Conservation (phyloP, 2,888 invertebrate genomes). For the Rhaphigaster nebulosa region DNA sequence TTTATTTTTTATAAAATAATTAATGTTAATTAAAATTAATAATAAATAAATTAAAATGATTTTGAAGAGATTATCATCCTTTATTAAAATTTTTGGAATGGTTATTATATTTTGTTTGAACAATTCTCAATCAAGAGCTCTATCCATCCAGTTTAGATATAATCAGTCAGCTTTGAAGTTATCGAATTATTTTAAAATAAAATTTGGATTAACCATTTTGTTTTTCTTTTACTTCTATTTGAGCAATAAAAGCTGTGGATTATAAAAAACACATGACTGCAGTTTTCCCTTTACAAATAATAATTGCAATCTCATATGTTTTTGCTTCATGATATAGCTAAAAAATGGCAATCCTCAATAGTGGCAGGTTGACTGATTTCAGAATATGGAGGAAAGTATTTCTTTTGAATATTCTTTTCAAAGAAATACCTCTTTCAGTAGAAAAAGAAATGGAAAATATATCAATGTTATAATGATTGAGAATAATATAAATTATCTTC, state of each 20-base stretch:
- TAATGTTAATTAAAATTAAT: neutral
- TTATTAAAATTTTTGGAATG: neutral
- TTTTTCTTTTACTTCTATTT: neutral
- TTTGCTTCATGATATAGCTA: neutral
- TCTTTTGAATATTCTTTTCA: too few relatives aligned
- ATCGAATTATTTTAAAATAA: neutral
- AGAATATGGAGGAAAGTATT: neutral
- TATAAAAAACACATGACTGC: neutral
- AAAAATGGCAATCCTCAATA: neutral
- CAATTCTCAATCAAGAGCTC: neutral
- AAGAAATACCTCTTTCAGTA: too few relatives aligned
- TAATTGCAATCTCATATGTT: neutral
- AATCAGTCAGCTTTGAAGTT: neutral
- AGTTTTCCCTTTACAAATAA: neutral
- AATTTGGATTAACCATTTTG: neutral
- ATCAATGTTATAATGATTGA: too few relatives aligned
- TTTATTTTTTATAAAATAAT: neutral
- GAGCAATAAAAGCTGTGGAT: neutral
- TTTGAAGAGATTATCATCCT: neutral
- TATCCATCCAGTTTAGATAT: neutral
- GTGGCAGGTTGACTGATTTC: neutral
- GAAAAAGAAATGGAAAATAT: too few relatives aligned
- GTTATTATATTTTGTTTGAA: too few relatives aligned
- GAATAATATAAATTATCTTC: too few relatives aligned
- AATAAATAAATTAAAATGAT: neutral